A percentile compares a stretch with the other conserved stretches of the same genome.
Evolutionary conservation across 2,888 invertebrate species (phyloP).

Genomic region (Drosophila birchii): DNA sequence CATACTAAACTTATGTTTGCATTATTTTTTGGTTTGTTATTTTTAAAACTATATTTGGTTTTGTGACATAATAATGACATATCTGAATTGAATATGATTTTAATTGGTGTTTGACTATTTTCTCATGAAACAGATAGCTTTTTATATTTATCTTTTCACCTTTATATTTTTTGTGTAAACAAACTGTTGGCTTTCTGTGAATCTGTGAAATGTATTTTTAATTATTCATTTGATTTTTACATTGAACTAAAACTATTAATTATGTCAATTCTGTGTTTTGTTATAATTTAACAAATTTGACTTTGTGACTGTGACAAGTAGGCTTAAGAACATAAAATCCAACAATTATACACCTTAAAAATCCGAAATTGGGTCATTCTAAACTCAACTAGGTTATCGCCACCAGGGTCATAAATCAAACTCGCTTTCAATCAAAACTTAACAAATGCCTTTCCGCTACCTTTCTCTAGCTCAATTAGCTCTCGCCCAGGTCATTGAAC

Average conservation of each 20-base stretch:
- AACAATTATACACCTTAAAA: not conserved
- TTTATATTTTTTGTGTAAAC: not conserved
- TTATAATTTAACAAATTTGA: not conserved
- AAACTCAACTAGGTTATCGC: not conserved
- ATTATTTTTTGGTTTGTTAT: not conserved
- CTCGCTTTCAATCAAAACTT: conserved; percentile 73
- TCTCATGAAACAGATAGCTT: not conserved
- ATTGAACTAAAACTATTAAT: not conserved
- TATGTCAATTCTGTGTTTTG: not conserved
- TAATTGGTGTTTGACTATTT: not conserved
- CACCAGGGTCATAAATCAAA: conserved; percentile 56
- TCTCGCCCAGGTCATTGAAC: conserved; percentile 66
- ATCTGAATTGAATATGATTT: not conserved
- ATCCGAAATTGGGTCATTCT: not conserved
- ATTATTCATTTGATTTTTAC: not conserved
- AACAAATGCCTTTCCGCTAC: conserved; percentile 78
- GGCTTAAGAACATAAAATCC: not conserved
- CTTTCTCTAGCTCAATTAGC: conserved; percentile 73
- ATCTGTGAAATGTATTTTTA: not conserved
- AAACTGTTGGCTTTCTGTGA: not conserved
- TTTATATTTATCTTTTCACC: not conserved
- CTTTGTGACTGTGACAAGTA: not conserved
- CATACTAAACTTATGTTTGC: not conserved
- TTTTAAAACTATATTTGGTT: not conserved
- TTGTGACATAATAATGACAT: not conserved